Base-by-base conservation (phyloP, 1,140 invertebrate genomes). In the Pseudomyrmex cubaensis region DNA sequence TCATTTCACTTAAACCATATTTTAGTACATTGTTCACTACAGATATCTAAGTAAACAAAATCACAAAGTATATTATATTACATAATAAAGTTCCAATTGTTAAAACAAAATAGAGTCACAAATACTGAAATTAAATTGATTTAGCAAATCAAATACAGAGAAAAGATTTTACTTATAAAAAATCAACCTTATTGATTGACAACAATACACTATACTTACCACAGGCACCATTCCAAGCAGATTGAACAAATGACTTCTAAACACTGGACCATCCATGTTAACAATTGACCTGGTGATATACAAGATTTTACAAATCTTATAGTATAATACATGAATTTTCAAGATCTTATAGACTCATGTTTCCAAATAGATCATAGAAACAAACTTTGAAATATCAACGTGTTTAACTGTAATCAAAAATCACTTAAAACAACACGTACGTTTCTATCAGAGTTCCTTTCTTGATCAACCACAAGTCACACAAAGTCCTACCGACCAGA, bases 391-490 rank as follows among this genome's bases (percentile, higher is more conserved):
- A 5, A 5, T 35, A 35, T 35, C 35, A 35, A 35, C 5, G 5
- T 35, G 35, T 35, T 35, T 35, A 35, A 35, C 35, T 35, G 35
- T 25, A 35, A 5, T 35, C 0, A 35, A 35, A 35, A 35, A 35
- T 35, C 35, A 35, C 5, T 35, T 35, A 0, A 35, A 35, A 25
- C 66, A 59, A 44, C n/a, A 80, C 80, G 93, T 94, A 98, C 97
- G 97, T 98, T 96, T 99, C 99, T 90, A 99, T 97, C 75, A 97
- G 95, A 2, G 99, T 99, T 15, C 97, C 97, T 93, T 98, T 98
- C 89, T 98, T 97, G 86, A 99, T 99, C 95, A 99, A 97, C 98
- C 98, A 99, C 64, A 99, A 96, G 95, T 99, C 99, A 92, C 98
- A 99, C 35, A 99, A 95, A 0, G 99, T 99, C 91, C 99, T 96